Base-by-base conservation (phyloP, 2,113 vertebrate species). In the Todiramphus chloris region DNA sequence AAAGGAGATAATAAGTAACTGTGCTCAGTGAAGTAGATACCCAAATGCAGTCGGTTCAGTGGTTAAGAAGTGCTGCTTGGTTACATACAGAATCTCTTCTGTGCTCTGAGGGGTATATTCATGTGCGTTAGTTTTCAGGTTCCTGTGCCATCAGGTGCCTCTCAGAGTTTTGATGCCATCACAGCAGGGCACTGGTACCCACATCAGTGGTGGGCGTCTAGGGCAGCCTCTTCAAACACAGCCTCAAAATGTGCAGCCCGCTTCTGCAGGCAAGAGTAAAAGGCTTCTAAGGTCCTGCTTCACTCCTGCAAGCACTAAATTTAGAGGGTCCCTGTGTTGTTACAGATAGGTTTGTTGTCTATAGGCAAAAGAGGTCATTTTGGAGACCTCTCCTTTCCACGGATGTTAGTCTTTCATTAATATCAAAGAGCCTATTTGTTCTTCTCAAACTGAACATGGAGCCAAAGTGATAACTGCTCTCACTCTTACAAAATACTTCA, bases 381-480 rank as follows among this genome's bases (percentile, higher is more conserved):
- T 39, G 41, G 39, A 89, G 74, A 87, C 27, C 35, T 76, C 16
- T 28, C 5, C 13, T 83, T 80, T 84, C 39, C 53, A 68, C 39
- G 69, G 50, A 82, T 44, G 18, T 9, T 73, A 46, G n/a, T 70
- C 89, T 87, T 78, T 46, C 28, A 31, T 85, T 69, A 76, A 9
- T 70, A 87, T 77, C 64, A 68, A 43, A 53, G 59, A 88, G 56
- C 30, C 46, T 74, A 11, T 70, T 83, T 88, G 50, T 93, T 58
- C n/a, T 91, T 89, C 58, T 93, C 44, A 62, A 31, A 24, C 35
- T 0, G 1, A 83, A 68, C 44, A 8, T 19, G 28, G 44, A 62
- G 25, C 68, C 90, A 73, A 89, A 95, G 62, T 72, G 81, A 35
- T 82, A 93, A 91, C 58, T 89, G 31, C 37, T 67, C 83, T 81